A percentile compares a stretch with the other conserved stretches of the same genome.
Evolutionary conservation across 2,797 vertebrate species (phyloP).

Genomic region (Pteropus rufus): DNA sequence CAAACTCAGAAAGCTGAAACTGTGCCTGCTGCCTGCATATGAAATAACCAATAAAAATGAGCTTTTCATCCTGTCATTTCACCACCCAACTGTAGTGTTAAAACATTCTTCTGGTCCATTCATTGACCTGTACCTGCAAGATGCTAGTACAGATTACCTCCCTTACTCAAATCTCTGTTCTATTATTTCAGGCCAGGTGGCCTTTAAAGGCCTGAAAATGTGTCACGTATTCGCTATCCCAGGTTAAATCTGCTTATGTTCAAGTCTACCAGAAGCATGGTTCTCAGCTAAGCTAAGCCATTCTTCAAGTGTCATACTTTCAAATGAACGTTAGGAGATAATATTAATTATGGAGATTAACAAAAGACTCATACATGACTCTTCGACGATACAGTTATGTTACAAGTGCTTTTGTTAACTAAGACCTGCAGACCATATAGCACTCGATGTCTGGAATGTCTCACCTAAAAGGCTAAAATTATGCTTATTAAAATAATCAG

Average conservation of each 20-base stretch:
- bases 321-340: not conserved
- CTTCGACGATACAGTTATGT: not conserved
- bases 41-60: not conserved
- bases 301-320: not conserved
- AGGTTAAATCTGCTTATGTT: not conserved
- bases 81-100: not conserved
- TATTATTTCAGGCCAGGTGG: not conserved
- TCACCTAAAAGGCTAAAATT: slow-evolving; percentile 31
- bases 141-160: not conserved
- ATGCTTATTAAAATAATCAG: slow-evolving; percentile 37
- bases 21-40: not conserved
- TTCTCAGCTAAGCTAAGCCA: not conserved
- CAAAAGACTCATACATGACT: not conserved
- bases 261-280: not conserved
- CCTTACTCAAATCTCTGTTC: not conserved
- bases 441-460: slow-evolving; percentile 21
- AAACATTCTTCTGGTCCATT: not conserved
- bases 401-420: not conserved
- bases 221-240: not conserved
- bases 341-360: not conserved
- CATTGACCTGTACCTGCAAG: not conserved
- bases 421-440: not conserved
- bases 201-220: slow-evolving; percentile 25
- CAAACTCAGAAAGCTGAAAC: not conserved
- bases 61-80: not conserved